phyloP scores from a whole-genome alignment of 2,113 vertebrate species.

The Rhinogobius similis region DNA sequence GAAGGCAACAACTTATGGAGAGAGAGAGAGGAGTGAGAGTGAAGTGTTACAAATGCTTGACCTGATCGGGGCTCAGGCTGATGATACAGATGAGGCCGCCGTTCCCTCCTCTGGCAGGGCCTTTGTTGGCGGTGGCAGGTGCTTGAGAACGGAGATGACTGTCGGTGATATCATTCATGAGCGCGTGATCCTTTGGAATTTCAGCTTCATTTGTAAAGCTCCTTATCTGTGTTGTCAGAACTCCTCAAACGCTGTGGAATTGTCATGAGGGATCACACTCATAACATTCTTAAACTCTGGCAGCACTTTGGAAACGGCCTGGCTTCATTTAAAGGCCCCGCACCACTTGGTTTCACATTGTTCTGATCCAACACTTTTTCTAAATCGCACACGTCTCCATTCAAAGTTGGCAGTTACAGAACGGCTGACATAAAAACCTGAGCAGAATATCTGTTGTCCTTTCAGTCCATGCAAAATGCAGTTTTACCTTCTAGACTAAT shows the following conservation, averaged over 20 bases:
- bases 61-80: background rate
- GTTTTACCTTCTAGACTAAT: no score
- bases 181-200: constrained; percentile 58
- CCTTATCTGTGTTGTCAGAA: constrained; percentile 30
- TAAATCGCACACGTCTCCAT: no score
- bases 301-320: no score
- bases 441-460: no score
- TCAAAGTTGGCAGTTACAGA: no score
- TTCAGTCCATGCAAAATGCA: no score
- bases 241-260: constrained; percentile 22
- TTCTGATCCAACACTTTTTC: no score
- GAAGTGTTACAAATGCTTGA: background rate
- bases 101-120: constrained; percentile 29
- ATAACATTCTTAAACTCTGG: background rate
- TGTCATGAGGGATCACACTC: background rate
- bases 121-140: constrained; percentile 43
- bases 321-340: no score
- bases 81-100: constrained; percentile 36
- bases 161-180: constrained; percentile 48
- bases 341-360: no score
- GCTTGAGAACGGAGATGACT: constrained; percentile 36
- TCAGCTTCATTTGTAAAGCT: constrained; percentile 38
- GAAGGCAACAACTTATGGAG: no score
- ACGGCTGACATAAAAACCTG: no score
- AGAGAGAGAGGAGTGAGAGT: no score